Evolutionary conservation across 92 coral and sea anemone genomes (phyloP).

Genomic region (Anthopleura xanthogrammica): DNA sequence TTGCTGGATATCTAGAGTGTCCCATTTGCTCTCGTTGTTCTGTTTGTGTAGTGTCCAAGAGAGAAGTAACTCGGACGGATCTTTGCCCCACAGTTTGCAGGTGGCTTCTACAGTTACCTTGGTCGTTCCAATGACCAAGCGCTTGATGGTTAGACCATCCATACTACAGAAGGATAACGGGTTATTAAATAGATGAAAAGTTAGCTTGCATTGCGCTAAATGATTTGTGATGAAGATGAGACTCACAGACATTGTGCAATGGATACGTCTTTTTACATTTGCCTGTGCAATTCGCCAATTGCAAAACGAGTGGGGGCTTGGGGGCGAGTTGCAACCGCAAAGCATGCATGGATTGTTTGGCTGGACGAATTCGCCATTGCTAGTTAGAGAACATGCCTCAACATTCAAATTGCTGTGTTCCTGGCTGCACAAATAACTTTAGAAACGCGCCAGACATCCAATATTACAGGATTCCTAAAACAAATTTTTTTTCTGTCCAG

Average conservation of each 20-base stretch:
- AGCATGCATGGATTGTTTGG: too few species aligned
- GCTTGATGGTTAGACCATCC: slow-evolving; percentile 13
- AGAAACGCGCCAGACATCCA: too few species aligned
- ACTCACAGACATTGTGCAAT: neutral
- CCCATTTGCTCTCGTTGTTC: slow-evolving; percentile 14
- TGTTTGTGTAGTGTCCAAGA: slow-evolving; percentile 12
- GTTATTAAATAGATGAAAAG: neutral
- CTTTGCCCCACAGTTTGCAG: slow-evolving; percentile 20
- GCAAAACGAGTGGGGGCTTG: too few species aligned
- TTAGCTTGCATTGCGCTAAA: neutral
- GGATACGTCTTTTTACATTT: too few species aligned
- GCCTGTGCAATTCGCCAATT: too few species aligned
- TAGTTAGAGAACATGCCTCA: too few species aligned
- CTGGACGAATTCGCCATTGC: too few species aligned
- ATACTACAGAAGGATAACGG: neutral
- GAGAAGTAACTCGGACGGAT: neutral
- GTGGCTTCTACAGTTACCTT: slow-evolving; percentile 29
- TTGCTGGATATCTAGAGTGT: neutral
- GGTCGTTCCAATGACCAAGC: slow-evolving; percentile 20
- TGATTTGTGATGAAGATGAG: neutral
- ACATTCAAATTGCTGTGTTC: too few species aligned
- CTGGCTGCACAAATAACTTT: too few species aligned
- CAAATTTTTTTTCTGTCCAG: too few species aligned
- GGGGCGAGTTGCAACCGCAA: too few species aligned
- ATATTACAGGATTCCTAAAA: too few species aligned